phyloP scores from a whole-genome alignment of 2,888 invertebrate genomes.

The Harpagoxenus sublaevis region DNA sequence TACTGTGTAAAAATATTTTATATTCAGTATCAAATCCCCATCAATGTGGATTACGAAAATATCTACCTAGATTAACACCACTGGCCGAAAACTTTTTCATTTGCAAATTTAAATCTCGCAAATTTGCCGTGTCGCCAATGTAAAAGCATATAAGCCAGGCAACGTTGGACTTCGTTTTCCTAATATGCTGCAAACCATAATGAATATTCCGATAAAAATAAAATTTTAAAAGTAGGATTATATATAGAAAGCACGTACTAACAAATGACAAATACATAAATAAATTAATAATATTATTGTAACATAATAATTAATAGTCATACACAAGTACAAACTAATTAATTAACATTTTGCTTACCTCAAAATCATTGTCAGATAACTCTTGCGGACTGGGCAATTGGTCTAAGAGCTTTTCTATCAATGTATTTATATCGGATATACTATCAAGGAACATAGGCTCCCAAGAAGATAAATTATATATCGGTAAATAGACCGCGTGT shows the following conservation, averaged over 20 bases:
- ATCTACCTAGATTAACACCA: conserved; percentile 87
- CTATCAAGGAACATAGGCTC: conserved; percentile 80
- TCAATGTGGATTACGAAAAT: background rate
- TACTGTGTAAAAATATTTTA: conserved; percentile 15
- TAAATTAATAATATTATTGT: background rate
- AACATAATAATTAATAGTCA: background rate
- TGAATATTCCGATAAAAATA: background rate
- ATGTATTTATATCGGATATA: conserved; percentile 86
- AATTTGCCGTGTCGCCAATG: conserved; percentile 87
- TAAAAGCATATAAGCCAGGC: conserved; percentile 88
- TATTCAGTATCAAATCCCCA: background rate
- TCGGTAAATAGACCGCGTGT: conserved; percentile 78
- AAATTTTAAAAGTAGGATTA: background rate
- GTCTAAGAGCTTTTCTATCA: conserved; percentile 88
- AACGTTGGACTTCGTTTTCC: conserved; percentile 71
- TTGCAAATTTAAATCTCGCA: conserved; percentile 87
- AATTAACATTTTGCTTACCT: conserved; percentile 86
- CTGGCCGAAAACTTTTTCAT: conserved; percentile 89
- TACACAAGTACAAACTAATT: background rate
- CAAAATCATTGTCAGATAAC: conserved; percentile 88
- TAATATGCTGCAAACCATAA: conserved; percentile 62
- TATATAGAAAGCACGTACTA: background rate
- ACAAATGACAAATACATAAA: background rate
- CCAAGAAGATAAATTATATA: conserved; percentile 78
- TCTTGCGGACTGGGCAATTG: conserved; percentile 89